A percentile compares a stretch with the other conserved stretches of the same genome.
Evolutionary conservation across 2,113 vertebrate species (phyloP).

Genomic region (Nyctereutes procyonoides): DNA sequence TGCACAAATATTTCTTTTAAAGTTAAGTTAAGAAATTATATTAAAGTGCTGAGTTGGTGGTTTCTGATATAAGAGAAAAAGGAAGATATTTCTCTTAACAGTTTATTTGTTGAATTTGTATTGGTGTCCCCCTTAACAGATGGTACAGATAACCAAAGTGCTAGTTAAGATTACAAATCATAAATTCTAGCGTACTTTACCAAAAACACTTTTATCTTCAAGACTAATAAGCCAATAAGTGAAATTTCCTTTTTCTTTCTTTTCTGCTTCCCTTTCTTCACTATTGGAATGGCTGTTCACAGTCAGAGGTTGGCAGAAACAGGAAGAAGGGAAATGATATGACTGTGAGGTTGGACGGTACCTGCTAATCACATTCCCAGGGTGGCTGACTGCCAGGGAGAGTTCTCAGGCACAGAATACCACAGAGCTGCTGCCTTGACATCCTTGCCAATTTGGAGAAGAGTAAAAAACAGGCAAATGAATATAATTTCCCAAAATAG

Average conservation of each 20-base stretch:
- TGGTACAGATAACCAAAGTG: not conserved
- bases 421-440: not conserved
- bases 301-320: not conserved
- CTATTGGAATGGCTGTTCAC: not conserved
- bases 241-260: not conserved
- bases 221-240: not conserved
- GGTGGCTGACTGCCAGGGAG: not conserved
- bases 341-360: not conserved
- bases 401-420: not conserved
- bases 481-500: constrained; percentile 25
- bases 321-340: not conserved
- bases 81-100: not conserved
- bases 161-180: not conserved
- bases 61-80: not conserved
- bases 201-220: not conserved
- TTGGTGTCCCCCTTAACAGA: not conserved
- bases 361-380: not conserved
- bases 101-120: not conserved
- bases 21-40: not conserved
- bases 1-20: not conserved
- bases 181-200: not conserved
- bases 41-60: not conserved
- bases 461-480: not conserved
- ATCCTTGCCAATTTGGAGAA: not conserved
- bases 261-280: not conserved